Base-by-base conservation (phyloP, 2,797 vertebrate species). In the Myotis planiceps region DNA sequence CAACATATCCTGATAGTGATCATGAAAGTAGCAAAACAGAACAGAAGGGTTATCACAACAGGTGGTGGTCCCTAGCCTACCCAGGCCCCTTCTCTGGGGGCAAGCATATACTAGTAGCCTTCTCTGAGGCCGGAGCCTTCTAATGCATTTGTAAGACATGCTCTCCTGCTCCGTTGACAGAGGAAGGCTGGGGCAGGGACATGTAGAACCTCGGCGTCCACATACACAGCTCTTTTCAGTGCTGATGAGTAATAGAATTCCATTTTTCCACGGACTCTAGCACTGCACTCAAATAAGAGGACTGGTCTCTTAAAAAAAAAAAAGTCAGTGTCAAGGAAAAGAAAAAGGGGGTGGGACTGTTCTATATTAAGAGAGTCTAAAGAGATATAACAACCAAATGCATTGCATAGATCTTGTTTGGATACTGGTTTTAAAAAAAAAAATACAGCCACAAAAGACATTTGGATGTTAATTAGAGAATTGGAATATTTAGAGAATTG, bases 11-110 rank as follows among this genome's bases (percentile, higher is more conserved):
- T 95, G 74, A 19, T 32, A 23, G 42, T 53, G n/a, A 55, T 66
- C 15, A 39, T 5, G 45, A 66, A n/a, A 45, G 83, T 74, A 85
- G 45, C 29, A 68, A 82, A 94, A 3, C 42, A 95, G 83, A 86
- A 60, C 16, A 83, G 8, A 80, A 53, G 27, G 32, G 29, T 79
- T 32, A 34, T 58, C 14, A 7, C 4, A 29, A 83, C 32, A 71
- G 19, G 8, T 18, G 15, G 8, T 21, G 21, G 27, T n/a, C 66
- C 34, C 18, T 45, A 55, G 16, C 10, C 25, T 55, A 19, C 19
- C 14, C 4, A 15, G 15, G 14, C 1, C 69, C n/a, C 8, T 6
- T 51, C 37, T 88, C 60, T 71, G 29, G 37, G 4, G 9, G 16
- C 15, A 55, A 75, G 15, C 12, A 16, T 37, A 37, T 4, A 13